Evolutionary conservation across 2,113 vertebrate genomes (phyloP), one percentile per base, ranked within the genome.

Genomic region (Arenaria interpres): DNA sequence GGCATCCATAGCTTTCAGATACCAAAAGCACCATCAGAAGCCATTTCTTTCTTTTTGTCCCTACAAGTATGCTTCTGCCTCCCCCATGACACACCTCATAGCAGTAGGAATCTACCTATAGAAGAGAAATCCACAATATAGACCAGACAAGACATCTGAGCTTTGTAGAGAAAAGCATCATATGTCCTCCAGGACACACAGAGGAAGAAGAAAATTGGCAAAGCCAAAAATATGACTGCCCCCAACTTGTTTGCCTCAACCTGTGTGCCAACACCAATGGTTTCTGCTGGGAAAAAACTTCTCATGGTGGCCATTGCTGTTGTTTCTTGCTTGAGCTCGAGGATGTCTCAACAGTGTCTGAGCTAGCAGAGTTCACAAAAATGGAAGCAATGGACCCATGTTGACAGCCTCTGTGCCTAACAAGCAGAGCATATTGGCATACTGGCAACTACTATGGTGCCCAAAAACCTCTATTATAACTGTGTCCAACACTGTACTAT

Each of bases 181-280:
- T 54, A 30, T 4, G 5, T 27, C 23, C 27, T 75, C 53, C 41
- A 75, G 32, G 45, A 64, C 6, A 71, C 9, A 50, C 3, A 85
- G 27, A 73, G 4, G 14, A 72, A 59, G 18, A 89, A 80, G 30
- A 0, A 50, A 53, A 77, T 19, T 37, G 41, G 4, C 24, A 77
- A 72, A 66, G 24, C 12, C 7, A 77, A 68, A 45, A 54, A 37
- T 19, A 7, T 69, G 21, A 6, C 14, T 39, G 4, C 5, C 7
- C 3, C 10, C 0, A 3, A 45, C 35, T 80, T 53, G 5, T 68
- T 72, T 88, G 4, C 17, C 23, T 18, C 20, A 57, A 3, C 7
- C 41, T 1, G 0, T 41, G 14, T 37, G 13, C 22, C n/a, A 50
- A 25, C 9, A 25, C 12, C 50, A 59, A 12, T 23, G 10, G 10